Evolutionary conservation across 2,113 vertebrate genomes (phyloP).

Genomic region (Corythoichthys intestinalis): DNA sequence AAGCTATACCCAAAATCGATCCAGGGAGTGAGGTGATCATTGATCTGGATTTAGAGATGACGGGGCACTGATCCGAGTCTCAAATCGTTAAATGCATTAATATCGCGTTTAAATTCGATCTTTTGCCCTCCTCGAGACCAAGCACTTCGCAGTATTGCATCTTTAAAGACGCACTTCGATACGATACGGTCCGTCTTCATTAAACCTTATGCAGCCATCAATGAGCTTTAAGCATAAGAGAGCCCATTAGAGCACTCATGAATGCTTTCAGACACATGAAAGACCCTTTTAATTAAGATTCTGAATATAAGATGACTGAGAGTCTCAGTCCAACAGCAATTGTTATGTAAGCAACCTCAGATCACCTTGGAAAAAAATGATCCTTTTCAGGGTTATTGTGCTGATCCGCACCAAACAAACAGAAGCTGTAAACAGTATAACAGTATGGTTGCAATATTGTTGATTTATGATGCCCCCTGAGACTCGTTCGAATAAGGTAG

Average conservation of each 20-base stretch:
- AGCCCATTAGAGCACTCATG: constrained; percentile 39
- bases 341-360: constrained; percentile 29
- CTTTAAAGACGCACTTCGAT: constrained; percentile 30
- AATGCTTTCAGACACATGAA: constrained; percentile 39
- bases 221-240: constrained; percentile 43
- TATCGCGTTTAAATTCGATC: constrained; percentile 20
- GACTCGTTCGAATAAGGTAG: constrained; percentile 16
- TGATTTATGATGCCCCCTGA: constrained; percentile 13
- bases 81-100: constrained; percentile 55
- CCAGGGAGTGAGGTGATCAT: constrained; percentile 38
- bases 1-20: constrained; percentile 37
- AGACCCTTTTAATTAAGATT: constrained; percentile 41
- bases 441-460: constrained; percentile 3
- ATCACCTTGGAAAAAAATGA: constrained; percentile 22
- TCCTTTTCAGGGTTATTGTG: constrained; percentile 10
- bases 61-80: constrained; percentile 22
- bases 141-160: constrained; percentile 2
- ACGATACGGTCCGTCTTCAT: constrained; percentile 24
- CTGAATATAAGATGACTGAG: constrained; percentile 31
- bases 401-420: not conserved
- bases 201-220: constrained; percentile 39
- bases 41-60: constrained; percentile 53
- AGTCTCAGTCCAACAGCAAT: constrained; percentile 30
- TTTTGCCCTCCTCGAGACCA: constrained; percentile 4
- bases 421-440: not conserved